A percentile compares a stretch with the other conserved stretches of the same genome.
phyloP scores from a whole-genome alignment of 2,888 invertebrate genomes.

The Acanthosepion lycidas region DNA sequence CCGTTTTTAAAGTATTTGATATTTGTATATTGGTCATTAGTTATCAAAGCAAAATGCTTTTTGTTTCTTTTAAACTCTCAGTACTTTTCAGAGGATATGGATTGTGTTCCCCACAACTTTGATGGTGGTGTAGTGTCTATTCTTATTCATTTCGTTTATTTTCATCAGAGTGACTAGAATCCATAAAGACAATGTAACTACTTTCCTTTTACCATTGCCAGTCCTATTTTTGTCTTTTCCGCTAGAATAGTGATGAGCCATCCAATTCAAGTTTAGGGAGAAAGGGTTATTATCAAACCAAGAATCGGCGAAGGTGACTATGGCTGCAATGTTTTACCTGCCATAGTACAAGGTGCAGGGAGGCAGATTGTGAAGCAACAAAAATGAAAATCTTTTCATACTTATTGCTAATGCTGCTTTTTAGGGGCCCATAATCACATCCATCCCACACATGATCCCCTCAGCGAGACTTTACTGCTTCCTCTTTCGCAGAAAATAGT shows the following conservation, averaged over 20 bases:
- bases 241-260: neutral
- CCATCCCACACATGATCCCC: neutral
- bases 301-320: neutral
- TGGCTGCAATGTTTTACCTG: neutral
- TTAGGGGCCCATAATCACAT: neutral
- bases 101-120: too few species aligned
- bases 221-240: constrained; percentile 33
- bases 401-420: neutral
- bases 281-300: neutral
- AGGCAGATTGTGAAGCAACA: neutral
- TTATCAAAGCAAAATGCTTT: too few species aligned
- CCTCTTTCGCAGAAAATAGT: neutral
- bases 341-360: neutral
- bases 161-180: neutral
- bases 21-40: too few species aligned
- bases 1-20: too few species aligned
- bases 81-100: too few species aligned
- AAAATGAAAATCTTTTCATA: constrained; percentile 21
- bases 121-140: too few species aligned
- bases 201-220: neutral
- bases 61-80: too few species aligned
- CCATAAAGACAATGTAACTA: neutral
- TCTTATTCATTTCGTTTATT: neutral
- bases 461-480: neutral
- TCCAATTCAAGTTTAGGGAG: neutral